Conservation (phyloP, 2,888 invertebrate genomes). For the Cataglyphis albicans region DNA sequence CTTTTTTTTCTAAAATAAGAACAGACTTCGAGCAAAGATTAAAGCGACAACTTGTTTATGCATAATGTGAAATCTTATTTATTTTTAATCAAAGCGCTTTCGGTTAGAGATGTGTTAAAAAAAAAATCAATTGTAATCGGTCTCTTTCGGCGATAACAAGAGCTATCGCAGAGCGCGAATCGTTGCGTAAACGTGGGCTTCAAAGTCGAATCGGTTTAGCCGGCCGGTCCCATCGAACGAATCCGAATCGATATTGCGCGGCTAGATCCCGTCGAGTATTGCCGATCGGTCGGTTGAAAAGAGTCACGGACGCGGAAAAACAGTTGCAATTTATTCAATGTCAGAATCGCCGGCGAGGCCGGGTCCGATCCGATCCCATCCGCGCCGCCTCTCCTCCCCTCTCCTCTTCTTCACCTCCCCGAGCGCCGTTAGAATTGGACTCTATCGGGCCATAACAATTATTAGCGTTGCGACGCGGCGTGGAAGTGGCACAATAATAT, state of each 20-base stretch:
- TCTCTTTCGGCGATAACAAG: slow-evolving; percentile 37
- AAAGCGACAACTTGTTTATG: not conserved
- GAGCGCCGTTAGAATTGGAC: slow-evolving; percentile 69
- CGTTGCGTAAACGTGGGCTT: slow-evolving; percentile 55
- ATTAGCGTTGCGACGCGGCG: slow-evolving; percentile 79
- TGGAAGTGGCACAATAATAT: slow-evolving; percentile 83
- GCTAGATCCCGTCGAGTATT: slow-evolving; percentile 37
- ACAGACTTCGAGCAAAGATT: not conserved
- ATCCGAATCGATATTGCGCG: slow-evolving; percentile 70
- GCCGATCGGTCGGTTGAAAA: slow-evolving; percentile 71
- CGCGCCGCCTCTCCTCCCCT: slow-evolving; percentile 19
- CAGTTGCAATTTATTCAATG: slow-evolving; percentile 79
- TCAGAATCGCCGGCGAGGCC: slow-evolving; percentile 64
- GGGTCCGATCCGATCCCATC: slow-evolving; percentile 45
- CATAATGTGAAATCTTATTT: not conserved
- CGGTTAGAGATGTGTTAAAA: slow-evolving; percentile 22
- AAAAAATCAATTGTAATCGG: slow-evolving; percentile 53
- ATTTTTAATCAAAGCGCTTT: slow-evolving; percentile 12
- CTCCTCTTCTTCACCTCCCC: not conserved
- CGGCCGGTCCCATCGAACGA: slow-evolving; percentile 65
- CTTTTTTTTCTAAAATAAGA: not conserved
- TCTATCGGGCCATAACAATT: slow-evolving; percentile 82
- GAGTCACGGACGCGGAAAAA: slow-evolving; percentile 68
- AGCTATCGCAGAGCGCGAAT: slow-evolving; percentile 45
- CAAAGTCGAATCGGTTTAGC: slow-evolving; percentile 72